Percentiles rank a stretch among this genome's conserved stretches.
phyloP scores from a whole-genome alignment of 1,140 invertebrate species.

The Ceratitis capitata region DNA sequence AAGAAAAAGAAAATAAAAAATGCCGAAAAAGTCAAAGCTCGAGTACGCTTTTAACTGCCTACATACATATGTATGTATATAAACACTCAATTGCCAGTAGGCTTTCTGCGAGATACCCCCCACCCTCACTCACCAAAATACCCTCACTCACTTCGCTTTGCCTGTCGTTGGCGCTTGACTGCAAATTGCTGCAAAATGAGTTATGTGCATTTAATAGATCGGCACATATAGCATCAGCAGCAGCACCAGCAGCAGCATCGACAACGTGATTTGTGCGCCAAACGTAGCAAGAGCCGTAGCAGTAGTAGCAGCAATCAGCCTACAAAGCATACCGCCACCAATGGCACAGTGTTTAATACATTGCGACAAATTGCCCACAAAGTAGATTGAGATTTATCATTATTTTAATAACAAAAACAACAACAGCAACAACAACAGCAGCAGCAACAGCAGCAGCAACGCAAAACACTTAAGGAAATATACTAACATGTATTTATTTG shows the following conservation, averaged over 20 bases:
- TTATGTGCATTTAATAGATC: slow-evolving; percentile 44
- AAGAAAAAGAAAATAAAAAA: neutral
- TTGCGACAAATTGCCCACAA: slow-evolving; percentile 35
- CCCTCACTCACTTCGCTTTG: neutral
- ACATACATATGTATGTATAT: neutral
- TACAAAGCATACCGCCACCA: neutral
- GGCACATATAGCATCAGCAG: neutral
- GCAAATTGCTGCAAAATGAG: slow-evolving; percentile 37
- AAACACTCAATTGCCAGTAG: neutral
- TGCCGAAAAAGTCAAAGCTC: slow-evolving; percentile 1
- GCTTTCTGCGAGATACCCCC: neutral
- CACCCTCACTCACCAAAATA: neutral
- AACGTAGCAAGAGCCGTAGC: no score
- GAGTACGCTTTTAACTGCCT: neutral
- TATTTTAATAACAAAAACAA: slow-evolving; percentile 31
- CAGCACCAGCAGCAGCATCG: neutral
- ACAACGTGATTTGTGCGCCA: slow-evolving; percentile 27
- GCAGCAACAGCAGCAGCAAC: neutral
- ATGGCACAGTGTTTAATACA: slow-evolving; percentile 9
- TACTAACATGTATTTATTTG: slow-evolving; percentile 5
- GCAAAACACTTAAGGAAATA: slow-evolving; percentile 7
- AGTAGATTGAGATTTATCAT: slow-evolving; percentile 37
- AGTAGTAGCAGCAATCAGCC: neutral
- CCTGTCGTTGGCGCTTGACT: neutral
- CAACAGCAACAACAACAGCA: slow-evolving; percentile 6